Evolutionary conservation across 2,888 invertebrate genomes (phyloP).

Genomic region (Prenolepis imparis): DNA sequence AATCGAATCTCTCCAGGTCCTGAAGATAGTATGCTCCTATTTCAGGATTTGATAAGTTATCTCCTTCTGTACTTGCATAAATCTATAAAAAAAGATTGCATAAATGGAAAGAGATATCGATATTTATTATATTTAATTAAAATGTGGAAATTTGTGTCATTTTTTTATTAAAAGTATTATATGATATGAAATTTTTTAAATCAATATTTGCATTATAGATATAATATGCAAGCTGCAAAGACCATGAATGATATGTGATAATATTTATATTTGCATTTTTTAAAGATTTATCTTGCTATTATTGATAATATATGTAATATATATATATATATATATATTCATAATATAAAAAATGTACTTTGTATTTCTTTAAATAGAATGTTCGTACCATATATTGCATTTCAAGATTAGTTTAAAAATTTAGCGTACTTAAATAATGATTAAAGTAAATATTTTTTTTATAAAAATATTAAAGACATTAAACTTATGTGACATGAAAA

Average conservation of each 20-base stretch:
- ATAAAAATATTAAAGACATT: too few relatives aligned
- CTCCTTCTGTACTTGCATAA: not conserved
- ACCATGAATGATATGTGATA: slow-evolving; percentile 16
- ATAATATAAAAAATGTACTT: not conserved
- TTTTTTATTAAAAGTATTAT: not conserved
- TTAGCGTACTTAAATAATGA: slow-evolving; percentile 4
- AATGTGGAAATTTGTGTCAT: not conserved
- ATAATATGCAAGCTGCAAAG: not conserved
- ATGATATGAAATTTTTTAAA: not conserved
- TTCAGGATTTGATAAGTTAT: not conserved
- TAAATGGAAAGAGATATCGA: not conserved
- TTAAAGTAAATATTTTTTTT: slow-evolving; percentile 10
- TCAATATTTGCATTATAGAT: not conserved
- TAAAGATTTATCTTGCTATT: slow-evolving; percentile 12
- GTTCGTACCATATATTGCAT: slow-evolving; percentile 19
- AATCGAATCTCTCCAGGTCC: not conserved
- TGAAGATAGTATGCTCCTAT: not conserved
- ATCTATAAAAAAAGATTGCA: not conserved
- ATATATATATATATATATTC: not conserved
- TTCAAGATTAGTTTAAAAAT: slow-evolving; percentile 3
- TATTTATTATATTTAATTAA: not conserved
- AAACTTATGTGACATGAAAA: not conserved
- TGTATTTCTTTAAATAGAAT: not conserved
- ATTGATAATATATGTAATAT: not conserved
- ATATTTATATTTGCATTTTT: slow-evolving; percentile 5